A percentile compares a stretch with the other conserved stretches of the same genome.
Conservation (phyloP, 2,113 vertebrate species). For the Phrynocephalus versicolor region DNA sequence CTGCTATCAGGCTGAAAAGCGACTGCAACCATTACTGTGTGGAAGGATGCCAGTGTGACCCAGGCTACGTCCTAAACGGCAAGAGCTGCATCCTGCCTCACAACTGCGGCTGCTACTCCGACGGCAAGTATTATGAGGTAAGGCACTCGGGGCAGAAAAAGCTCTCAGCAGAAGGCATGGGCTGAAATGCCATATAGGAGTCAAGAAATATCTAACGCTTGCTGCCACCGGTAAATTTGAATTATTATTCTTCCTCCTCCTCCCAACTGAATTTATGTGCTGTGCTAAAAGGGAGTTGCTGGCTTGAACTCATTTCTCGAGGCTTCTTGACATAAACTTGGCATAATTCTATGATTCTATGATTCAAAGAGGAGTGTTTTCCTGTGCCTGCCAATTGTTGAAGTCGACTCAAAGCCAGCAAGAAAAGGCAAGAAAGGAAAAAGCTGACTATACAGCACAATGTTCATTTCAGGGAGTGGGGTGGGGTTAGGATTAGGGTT, state of each 20-base stretch:
- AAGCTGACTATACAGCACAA: background rate
- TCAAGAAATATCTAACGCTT: background rate
- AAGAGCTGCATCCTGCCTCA: conserved; percentile 93
- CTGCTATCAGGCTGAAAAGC: conserved; percentile 89
- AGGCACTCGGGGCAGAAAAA: no score
- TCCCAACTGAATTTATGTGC: no score
- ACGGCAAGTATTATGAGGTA: conserved; percentile 96
- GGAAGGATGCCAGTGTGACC: conserved; percentile 95
- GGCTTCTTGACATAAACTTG: no score
- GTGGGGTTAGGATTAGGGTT: no score
- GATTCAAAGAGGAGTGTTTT: no score
- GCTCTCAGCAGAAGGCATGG: background rate
- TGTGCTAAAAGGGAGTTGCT: no score
- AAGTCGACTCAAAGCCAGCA: background rate
- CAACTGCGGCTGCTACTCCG: conserved; percentile 94
- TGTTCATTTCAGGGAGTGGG: background rate
- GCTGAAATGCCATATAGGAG: background rate
- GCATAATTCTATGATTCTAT: no score
- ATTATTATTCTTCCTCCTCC: no score
- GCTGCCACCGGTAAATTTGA: no score
- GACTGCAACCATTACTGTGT: conserved; percentile 95
- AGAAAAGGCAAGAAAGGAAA: background rate
- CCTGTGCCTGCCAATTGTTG: background rate
- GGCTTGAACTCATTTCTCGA: background rate
- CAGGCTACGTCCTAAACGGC: conserved; percentile 91